Evolutionary conservation across 2,888 invertebrate genomes (phyloP).

Genomic region (Eupithecia inturbata): DNA sequence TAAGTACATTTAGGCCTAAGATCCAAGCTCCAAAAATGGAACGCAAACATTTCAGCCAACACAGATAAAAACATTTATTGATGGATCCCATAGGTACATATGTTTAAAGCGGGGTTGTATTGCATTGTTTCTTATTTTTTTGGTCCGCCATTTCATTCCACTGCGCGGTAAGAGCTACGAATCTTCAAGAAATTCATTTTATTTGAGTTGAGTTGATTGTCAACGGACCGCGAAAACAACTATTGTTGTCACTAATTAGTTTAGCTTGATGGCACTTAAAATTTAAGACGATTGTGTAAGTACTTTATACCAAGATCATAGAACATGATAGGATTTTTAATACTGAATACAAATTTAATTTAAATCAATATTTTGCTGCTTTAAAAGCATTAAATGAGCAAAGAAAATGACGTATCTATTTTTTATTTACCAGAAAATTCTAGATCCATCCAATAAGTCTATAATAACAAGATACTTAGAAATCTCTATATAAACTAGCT

Average conservation of each 20-base stretch:
- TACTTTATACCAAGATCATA: conserved; percentile 10
- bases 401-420: neutral
- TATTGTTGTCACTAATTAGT: neutral
- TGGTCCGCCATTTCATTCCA: neutral
- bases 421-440: neutral
- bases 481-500: neutral
- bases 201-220: neutral
- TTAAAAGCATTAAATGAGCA: neutral
- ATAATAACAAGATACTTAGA: neutral
- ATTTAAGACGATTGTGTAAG: neutral
- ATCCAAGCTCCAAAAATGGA: conserved; percentile 23
- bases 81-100: neutral
- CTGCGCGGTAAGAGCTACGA: no score
- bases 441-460: neutral
- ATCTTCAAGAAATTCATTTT: neutral
- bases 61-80: neutral
- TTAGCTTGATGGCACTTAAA: conserved; percentile 5
- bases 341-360: neutral
- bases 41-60: conserved; percentile 21
- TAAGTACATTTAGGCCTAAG: conserved; percentile 40
- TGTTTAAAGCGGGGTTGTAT: neutral
- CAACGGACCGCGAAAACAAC: neutral
- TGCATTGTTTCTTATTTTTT: neutral
- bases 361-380: neutral
- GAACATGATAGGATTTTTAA: neutral